Base-by-base conservation (phyloP, 2,888 invertebrate genomes). In the Cataglyphis altisquamis region DNA sequence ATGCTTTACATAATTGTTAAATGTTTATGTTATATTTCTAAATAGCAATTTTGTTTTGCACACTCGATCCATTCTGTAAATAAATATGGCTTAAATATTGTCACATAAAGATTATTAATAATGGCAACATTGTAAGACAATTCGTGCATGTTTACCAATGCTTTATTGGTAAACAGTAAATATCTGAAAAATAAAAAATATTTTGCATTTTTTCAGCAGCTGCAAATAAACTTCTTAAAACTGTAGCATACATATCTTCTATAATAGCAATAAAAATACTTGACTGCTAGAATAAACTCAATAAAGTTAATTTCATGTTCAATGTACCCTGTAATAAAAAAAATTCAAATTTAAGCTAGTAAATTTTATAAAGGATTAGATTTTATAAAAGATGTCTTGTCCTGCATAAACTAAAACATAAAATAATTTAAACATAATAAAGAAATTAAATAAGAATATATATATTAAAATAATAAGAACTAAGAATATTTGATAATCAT, bases 281-380 rank as follows among this genome's bases (percentile, higher is more conserved):
- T 52, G 8, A 8, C 3, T 41, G 39, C 25, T 4, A 12, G n/a
- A 25, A 68, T 41, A 5, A 77, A 55, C n/a, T 41, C 15, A 29
- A 18, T 18, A 45, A 45, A 45, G 9, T 55, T 25, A 41, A 75
- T 32, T 68, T 68, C 21, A 6, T n/a, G 10, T 25, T 41, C 39
- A 41, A 55, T 29, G 55, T 10, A 36, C 41, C 70, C 77, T 77
- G 70, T 41, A 68, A 77, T 12, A 41, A 67, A 67, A 73, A 29
- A 39, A 9, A 57, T 57, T n/a, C 18, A n/a, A n/a, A 39, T 36
- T 64, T 75, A 77, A n/a, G 52, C 8, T 39, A 25, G n/a, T 57
- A 41, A 52, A 68, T 68, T 41, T 32, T 67, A 6, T 29, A 52
- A 55, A 12, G 8, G 0, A 5, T 29, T 77, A 18, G 10, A 21